Percentiles rank a stretch among this genome's conserved stretches.
Evolutionary conservation across 2,113 vertebrate species (phyloP).

Genomic region (Clinocottus analis): DNA sequence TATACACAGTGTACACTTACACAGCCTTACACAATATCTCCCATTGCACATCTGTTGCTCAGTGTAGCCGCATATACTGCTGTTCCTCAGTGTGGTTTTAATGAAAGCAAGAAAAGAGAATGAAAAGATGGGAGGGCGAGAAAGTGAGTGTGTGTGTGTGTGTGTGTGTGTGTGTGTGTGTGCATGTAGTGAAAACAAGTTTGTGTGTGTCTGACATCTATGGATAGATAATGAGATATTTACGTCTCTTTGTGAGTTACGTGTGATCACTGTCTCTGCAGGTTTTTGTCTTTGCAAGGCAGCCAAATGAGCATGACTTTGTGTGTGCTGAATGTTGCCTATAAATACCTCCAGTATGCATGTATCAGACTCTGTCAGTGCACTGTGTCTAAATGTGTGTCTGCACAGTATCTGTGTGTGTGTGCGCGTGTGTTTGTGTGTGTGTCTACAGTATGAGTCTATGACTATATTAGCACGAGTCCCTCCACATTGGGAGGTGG

Average conservation of each 20-base stretch:
- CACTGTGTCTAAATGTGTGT: neutral
- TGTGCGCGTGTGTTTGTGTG: too few relatives aligned
- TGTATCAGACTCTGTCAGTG: slow-evolving; percentile 14
- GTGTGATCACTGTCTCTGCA: slow-evolving; percentile 26
- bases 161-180: neutral
- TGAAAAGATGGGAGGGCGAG: neutral
- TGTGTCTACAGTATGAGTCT: neutral
- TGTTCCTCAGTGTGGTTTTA: slow-evolving; percentile 43
- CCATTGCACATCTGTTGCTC: slow-evolving; percentile 58
- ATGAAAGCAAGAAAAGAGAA: slow-evolving; percentile 43
- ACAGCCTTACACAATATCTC: slow-evolving; percentile 34
- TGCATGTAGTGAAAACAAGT: neutral
- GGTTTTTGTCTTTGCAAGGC: neutral
- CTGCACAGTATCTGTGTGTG: neutral
- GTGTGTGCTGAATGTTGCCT: neutral
- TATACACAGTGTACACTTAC: slow-evolving; percentile 35
- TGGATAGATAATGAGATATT: slow-evolving; percentile 58
- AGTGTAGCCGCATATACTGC: slow-evolving; percentile 47
- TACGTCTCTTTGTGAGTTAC: slow-evolving; percentile 31
- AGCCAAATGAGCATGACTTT: slow-evolving; percentile 18
- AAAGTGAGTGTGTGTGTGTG: neutral
- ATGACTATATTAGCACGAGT: neutral
- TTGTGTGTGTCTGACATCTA: slow-evolving; percentile 2
- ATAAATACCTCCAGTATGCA: neutral
- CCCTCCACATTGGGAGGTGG: slow-evolving; percentile 8